phyloP scores from a whole-genome alignment of 2,797 vertebrate species.

The Pangasius krempfi region DNA sequence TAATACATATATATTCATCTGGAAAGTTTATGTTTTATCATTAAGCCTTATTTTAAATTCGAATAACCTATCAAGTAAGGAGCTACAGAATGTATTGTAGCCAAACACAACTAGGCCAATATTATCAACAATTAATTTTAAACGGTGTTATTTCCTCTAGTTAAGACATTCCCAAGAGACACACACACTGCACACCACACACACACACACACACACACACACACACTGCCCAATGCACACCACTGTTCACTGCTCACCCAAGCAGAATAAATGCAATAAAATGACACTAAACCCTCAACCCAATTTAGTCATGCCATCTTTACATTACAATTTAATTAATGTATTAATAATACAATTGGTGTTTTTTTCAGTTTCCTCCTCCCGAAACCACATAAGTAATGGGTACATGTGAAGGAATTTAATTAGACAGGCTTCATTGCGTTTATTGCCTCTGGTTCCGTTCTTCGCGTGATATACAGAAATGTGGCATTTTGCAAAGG shows the following conservation, averaged over 20 bases:
- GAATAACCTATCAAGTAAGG: neutral
- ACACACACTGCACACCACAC: neutral
- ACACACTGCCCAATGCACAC: neutral
- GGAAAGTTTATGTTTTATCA: conserved; percentile 3
- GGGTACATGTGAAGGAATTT: conserved; percentile 63
- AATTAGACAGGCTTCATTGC: conserved; percentile 63
- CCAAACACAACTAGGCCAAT: neutral
- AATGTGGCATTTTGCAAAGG: conserved; percentile 65
- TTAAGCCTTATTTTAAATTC: neutral
- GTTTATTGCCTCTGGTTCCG: conserved; percentile 62
- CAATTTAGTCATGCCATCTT: conserved; percentile 52
- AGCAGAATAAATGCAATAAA: conserved; percentile 46
- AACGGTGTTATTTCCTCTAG: neutral
- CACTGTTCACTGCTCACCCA: conserved; percentile 22
- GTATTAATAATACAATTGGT: conserved; percentile 57
- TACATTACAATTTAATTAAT: conserved; percentile 60
- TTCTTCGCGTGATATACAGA: conserved; percentile 65
- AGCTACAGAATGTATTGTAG: neutral
- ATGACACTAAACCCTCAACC: conserved; percentile 20
- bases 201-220: neutral
- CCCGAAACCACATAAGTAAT: conserved; percentile 63
- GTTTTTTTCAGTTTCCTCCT: conserved; percentile 23
- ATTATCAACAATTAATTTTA: neutral
- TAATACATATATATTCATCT: neutral
- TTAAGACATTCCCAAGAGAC: neutral